Evolutionary conservation across 64 coral and sea anemone species (phyloP).

Genomic region (Porites australiensis): DNA sequence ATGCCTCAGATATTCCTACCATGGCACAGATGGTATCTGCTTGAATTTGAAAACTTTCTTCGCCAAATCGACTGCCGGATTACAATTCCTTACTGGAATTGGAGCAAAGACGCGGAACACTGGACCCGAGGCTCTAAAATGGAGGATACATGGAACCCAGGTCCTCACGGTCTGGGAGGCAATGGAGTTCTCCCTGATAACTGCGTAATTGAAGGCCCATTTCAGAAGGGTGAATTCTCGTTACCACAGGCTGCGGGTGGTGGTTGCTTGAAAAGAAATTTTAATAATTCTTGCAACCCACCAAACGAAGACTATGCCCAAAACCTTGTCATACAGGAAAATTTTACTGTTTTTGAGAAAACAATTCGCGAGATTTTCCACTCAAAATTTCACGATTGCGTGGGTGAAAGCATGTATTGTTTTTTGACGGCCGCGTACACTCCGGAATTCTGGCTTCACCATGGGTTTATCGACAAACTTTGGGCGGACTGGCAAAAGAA

Average conservation of each 20-base stretch:
- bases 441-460: conserved; percentile 78
- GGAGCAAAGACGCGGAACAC: conserved; percentile 46
- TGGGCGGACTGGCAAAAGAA: conserved; percentile 75
- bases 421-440: conserved; percentile 24
- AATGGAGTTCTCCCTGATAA: conserved; percentile 33
- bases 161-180: conserved; percentile 76
- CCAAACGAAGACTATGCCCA: conserved; percentile 14
- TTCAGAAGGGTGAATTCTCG: conserved; percentile 33
- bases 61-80: conserved; percentile 77
- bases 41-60: conserved; percentile 75
- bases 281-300: conserved; percentile 43
- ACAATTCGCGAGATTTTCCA: conserved; percentile 73
- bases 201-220: conserved; percentile 69
- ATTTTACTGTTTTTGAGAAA: conserved; percentile 57
- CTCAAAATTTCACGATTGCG: conserved; percentile 66
- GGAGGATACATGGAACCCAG: conserved; percentile 69
- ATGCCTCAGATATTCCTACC: conserved; percentile 80
- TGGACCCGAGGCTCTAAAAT: conserved; percentile 35
- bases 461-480: conserved; percentile 77
- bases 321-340: neutral
- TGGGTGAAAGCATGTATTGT: conserved; percentile 61
- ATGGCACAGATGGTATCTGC: conserved; percentile 85
- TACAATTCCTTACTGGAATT: conserved; percentile 77
- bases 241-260: conserved; percentile 60
- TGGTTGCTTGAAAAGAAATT: conserved; percentile 78